These are phyloP conservation scores for Carassius gibelio DNA, from an alignment of 2,113 vertebrate genomes.

Conservation along the genomic window DNA sequence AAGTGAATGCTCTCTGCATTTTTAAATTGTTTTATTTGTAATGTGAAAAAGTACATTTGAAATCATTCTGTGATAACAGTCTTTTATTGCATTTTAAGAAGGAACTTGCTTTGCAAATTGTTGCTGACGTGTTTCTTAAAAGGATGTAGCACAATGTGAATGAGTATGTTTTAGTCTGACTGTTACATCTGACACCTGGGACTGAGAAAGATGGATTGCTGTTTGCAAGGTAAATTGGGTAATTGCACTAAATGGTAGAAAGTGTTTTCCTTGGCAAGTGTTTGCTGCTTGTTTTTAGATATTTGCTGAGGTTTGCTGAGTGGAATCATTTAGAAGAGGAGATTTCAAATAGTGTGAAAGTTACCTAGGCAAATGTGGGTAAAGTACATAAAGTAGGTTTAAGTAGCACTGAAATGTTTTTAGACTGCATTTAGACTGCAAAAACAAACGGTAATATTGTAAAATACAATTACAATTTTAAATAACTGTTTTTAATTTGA, in stretches of 20 bases:
- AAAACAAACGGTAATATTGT: background rate
- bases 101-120: no score
- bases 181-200: constrained; percentile 48
- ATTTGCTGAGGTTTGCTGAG: background rate
- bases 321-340: background rate
- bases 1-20: no score
- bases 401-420: no score
- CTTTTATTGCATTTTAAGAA: no score
- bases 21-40: no score
- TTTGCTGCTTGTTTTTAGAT: constrained; percentile 15
- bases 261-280: constrained; percentile 45
- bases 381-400: no score
- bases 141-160: background rate
- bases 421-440: no score
- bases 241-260: constrained; percentile 41
- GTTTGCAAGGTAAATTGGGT: constrained; percentile 37
- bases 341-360: background rate
- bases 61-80: no score
- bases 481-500: no score
- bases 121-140: background rate
- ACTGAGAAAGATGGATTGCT: constrained; percentile 53
- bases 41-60: background rate
- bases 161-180: background rate
- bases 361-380: background rate
- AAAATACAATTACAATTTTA: no score